Base-by-base conservation (phyloP, 2,113 vertebrate species). In the Dasyornis broadbenti region DNA sequence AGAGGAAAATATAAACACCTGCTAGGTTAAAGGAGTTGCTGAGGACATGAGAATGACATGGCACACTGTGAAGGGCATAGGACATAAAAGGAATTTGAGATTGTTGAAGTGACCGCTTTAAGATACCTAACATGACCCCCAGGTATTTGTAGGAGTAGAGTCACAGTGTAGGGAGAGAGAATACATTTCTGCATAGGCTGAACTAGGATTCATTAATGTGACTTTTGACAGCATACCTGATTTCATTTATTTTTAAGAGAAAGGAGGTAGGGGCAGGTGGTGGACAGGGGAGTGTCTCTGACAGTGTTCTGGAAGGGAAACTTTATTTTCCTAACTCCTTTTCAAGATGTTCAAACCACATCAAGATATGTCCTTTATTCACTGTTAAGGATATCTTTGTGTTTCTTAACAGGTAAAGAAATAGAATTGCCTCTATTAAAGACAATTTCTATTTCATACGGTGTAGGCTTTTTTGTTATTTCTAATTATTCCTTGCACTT, bases 201-300 rank as follows among this genome's bases (percentile, higher is more conserved):
- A 71, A 64, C 6, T 4, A 39, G 22, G 6, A 7, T 68, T 60
- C 35, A 60, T 33, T 59, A 54, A 71, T 56, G 10, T 1, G 1
- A 50, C 4, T 64, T 76, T 40, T 44, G 8, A 64, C 15, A 50
- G 7, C 30, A 31, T 14, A 64, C 23, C 16, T 59, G 30, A 52
- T 12, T 63, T 53, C 1, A 59, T 65, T 79, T 68, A 18, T 68
- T 82, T 60, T 44, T 15, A 24, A 37, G 15, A 80, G 12, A 63
- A 71, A n/a, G 13, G 22, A 45, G 11, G 5, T 12, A 2, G 4
- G 3, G 7, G 7, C 3, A 7, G 3, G 15, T 42, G 21, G 7
- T 71, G 7, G 27, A 12, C 7, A 50, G 3, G 6, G 16, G 10
- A 50, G 5, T 53, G 5, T 19, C 27, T 54, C 22, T 57, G 16